These are phyloP conservation scores for Passer montanus DNA, from an alignment of 2,113 vertebrate genomes.

Conservation along the genomic window DNA sequence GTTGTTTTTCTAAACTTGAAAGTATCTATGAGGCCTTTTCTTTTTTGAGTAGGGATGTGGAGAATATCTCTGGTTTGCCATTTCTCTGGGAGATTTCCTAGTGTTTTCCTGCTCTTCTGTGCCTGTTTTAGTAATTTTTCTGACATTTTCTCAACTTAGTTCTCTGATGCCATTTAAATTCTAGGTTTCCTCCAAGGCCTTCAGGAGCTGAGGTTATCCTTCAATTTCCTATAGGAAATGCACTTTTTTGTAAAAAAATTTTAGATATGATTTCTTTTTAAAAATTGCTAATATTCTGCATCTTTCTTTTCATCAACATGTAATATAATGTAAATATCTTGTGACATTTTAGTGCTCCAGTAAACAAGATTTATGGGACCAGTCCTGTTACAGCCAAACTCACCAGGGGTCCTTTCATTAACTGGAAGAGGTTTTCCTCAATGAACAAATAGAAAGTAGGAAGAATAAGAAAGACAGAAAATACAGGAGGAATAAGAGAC, in stretches of 20 bases:
- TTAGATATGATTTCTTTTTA: neutral
- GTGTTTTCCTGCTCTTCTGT: neutral
- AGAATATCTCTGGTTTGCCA: neutral
- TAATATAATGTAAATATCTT: neutral
- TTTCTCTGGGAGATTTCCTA: neutral
- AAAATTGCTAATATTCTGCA: neutral
- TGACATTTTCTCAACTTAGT: neutral
- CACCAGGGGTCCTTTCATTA: neutral
- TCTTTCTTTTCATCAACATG: neutral
- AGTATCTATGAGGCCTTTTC: fast-evolving
- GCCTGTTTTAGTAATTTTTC: neutral
- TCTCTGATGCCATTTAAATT: neutral
- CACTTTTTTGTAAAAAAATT: neutral
- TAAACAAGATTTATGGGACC: neutral
- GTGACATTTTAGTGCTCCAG: neutral
- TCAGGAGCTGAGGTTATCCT: neutral
- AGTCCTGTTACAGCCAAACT: neutral
- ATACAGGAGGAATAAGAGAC: neutral
- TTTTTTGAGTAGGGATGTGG: neutral
- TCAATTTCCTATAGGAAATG: neutral
- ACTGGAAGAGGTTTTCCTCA: neutral
- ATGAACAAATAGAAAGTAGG: neutral
- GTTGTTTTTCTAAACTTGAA: neutral
- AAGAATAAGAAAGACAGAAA: neutral
- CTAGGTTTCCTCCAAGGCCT: neutral